Percentiles rank a stretch among this genome's conserved stretches.
These are phyloP conservation scores for Anguilla japonica DNA, from an alignment of 2,113 vertebrate species.

Conservation along the genomic window DNA sequence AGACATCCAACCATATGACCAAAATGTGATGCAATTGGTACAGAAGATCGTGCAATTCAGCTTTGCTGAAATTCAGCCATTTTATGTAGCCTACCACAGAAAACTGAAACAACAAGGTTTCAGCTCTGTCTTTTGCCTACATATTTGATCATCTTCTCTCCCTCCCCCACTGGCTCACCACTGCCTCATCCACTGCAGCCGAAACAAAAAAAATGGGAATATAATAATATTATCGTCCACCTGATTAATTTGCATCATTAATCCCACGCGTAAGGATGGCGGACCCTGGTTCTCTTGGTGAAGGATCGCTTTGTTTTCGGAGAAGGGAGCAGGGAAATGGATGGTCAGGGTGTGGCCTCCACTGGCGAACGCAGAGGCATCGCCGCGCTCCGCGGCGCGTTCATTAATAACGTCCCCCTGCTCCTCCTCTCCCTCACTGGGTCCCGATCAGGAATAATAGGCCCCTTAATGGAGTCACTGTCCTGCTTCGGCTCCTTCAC, in stretches of 20 bases:
- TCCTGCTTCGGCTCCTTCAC: neutral
- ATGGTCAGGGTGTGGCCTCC: neutral
- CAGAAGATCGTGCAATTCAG: neutral
- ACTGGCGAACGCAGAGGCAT: neutral
- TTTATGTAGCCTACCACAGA: neutral
- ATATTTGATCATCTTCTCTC: neutral
- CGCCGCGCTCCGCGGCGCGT: neutral
- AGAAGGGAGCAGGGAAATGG: neutral
- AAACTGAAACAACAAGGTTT: neutral
- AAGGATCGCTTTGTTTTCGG: neutral
- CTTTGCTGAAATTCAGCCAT: neutral
- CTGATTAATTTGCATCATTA: constrained; percentile 2
- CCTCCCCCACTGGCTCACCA: neutral
- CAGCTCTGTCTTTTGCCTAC: neutral
- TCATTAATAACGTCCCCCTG: neutral
- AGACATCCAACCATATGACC: neutral
- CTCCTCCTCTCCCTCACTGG: neutral
- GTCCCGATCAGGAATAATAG: neutral
- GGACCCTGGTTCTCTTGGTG: neutral
- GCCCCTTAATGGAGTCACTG: neutral
- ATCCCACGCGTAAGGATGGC: neutral
- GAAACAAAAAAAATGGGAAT: neutral
- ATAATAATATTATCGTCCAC: neutral
- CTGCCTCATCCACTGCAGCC: neutral
- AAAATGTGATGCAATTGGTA: neutral